Base-by-base conservation (phyloP, 1,140 invertebrate species). In the Parasteatoda tepidariorum region DNA sequence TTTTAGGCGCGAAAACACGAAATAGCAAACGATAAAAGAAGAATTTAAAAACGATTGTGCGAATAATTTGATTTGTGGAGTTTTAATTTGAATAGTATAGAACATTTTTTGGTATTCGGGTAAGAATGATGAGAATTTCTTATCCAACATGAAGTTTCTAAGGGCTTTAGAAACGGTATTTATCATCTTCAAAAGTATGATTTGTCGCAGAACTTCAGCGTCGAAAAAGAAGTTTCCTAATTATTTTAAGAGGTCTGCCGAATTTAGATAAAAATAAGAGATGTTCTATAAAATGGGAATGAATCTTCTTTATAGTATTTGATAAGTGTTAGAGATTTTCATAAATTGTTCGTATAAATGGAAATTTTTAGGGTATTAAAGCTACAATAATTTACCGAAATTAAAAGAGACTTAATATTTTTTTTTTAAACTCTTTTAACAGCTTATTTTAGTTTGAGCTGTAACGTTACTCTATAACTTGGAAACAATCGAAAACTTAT, bases 61-160 rank as follows among this genome's bases (percentile, higher is more conserved):
- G 24, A 54, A 71, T 61, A 26, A 74, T 59, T 59, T 74, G 71
- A 74, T 22, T 74, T 61, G 71, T 74, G 57, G 54, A 48, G 55
- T 61, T 74, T 74, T 74, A 74, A 74, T 74, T 74, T 74, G 41
- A 33, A 59, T 24, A 13, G 57, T 13, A 13, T 48, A 13, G 38
- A 13, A 26, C n/a, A 22, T 59, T 59, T 59, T 59, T 22, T 18
- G 24, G 24, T n/a, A 9, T 59, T 59, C 4, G 38, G 9, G 38
- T 48, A 48, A 48, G 38, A 48, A 18, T 48, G 38, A 48, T 48
- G 38, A 18, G 38, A 48, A 13, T 48, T 48, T 48, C 38, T 13
- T 48, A 13, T 48, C 1, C 9, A 48, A 48, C 38, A 48, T 48
- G n/a, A n/a, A n/a, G n/a, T n/a, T n/a, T n/a, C n/a, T n/a, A n/a